These are phyloP conservation scores for Acholoe squamosa DNA, from an alignment of 2,888 invertebrate species.

Conservation along the genomic window DNA sequence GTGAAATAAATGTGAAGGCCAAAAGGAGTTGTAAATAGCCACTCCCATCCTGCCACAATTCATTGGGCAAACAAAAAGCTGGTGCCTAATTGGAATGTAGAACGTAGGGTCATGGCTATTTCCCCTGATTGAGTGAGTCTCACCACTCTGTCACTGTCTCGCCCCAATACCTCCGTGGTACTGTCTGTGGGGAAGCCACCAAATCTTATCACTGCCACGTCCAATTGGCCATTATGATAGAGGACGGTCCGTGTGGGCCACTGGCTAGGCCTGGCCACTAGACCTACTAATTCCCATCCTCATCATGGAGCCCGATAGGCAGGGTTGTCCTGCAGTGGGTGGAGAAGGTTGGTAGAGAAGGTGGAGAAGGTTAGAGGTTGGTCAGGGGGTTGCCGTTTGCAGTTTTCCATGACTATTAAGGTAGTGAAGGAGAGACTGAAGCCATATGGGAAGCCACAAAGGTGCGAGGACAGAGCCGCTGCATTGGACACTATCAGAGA, in stretches of 20 bases:
- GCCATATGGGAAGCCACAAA: neutral
- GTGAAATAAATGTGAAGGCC: too few species aligned
- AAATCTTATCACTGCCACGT: conserved; percentile 45
- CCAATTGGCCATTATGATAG: conserved; percentile 25
- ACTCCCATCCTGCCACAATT: conserved; percentile 5
- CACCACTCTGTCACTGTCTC: neutral
- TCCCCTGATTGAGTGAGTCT: conserved; percentile 28
- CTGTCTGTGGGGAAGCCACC: neutral
- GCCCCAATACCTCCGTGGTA: neutral
- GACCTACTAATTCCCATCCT: neutral
- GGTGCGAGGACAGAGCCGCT: neutral
- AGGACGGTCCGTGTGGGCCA: neutral
- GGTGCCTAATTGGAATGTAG: conserved; percentile 25
- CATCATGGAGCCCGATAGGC: neutral
- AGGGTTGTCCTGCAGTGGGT: neutral
- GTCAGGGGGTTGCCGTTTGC: neutral
- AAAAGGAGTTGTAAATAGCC: neutral
- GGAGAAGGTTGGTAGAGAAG: too few species aligned
- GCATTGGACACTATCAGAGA: neutral
- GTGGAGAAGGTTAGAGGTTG: neutral
- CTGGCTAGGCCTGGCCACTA: neutral
- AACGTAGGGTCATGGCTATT: neutral
- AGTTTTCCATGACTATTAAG: neutral
- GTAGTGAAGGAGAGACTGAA: neutral
- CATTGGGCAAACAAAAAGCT: neutral